Conservation (phyloP, 2,797 vertebrate species). For the Prunella strophiata region DNA sequence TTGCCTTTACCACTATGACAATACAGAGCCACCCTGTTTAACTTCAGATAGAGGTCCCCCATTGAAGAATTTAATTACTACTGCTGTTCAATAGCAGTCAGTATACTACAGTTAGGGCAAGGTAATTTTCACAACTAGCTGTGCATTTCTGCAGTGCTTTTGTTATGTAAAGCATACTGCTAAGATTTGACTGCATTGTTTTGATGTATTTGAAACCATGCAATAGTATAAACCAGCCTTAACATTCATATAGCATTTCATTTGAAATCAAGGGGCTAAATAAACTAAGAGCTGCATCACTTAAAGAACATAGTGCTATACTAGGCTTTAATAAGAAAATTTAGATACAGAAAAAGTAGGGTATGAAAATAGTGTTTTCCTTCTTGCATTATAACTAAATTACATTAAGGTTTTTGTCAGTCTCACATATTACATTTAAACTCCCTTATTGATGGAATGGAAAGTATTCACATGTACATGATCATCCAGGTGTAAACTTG, state of each 20-base stretch:
- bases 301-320: slow-evolving; percentile 87
- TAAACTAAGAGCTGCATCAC: slow-evolving; percentile 82
- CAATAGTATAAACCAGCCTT: slow-evolving; percentile 85
- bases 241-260: slow-evolving; percentile 82
- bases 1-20: slow-evolving; percentile 36
- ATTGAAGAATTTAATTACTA: slow-evolving; percentile 38
- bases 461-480: slow-evolving; percentile 82
- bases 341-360: slow-evolving; percentile 90
- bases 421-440: slow-evolving; percentile 80
- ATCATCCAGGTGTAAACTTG: slow-evolving; percentile 84
- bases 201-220: slow-evolving; percentile 81
- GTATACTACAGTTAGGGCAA: slow-evolving; percentile 16
- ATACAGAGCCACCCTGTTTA: slow-evolving; percentile 18
- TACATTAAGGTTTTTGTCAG: slow-evolving; percentile 88
- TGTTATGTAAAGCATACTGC: slow-evolving; percentile 41
- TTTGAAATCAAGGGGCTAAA: slow-evolving; percentile 81
- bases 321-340: slow-evolving; percentile 90
- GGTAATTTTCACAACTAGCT: slow-evolving; percentile 48
- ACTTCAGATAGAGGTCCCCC: slow-evolving; percentile 21
- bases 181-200: slow-evolving; percentile 71
- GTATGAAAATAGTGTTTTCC: slow-evolving; percentile 95
- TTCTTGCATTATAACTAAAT: slow-evolving; percentile 87
- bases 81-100: slow-evolving; percentile 44
- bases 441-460: slow-evolving; percentile 81
- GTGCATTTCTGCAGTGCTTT: slow-evolving; percentile 49